Conservation (phyloP, 1,140 invertebrate genomes). For the Drosophila yakuba region DNA sequence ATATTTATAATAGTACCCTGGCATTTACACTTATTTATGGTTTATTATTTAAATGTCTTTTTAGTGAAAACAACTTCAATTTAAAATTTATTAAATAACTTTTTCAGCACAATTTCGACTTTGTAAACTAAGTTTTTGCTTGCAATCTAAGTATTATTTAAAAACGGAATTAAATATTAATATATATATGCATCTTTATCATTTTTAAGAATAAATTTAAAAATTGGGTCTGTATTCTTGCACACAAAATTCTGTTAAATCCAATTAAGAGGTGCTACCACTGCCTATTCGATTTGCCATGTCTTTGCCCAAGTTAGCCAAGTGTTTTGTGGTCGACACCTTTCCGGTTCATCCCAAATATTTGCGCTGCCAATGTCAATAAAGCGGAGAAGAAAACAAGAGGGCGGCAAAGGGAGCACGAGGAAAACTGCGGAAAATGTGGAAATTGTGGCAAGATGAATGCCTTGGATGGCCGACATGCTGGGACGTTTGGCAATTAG, state of each 20-base stretch:
- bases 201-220: no score
- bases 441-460: slow-evolving; percentile 31
- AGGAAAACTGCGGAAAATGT: slow-evolving; percentile 22
- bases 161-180: no score
- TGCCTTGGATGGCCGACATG: slow-evolving; percentile 4
- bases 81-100: no score
- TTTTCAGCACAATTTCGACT: no score
- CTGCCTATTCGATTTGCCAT: not conserved
- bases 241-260: not conserved
- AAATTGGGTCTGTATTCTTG: no score
- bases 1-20: no score
- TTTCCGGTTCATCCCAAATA: slow-evolving; percentile 64
- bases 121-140: no score
- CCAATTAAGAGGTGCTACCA: not conserved
- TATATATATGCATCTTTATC: no score
- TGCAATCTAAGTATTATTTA: no score
- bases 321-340: slow-evolving; percentile 54
- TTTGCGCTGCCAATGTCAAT: slow-evolving; percentile 68
- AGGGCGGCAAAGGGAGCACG: not conserved
- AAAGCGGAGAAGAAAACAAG: slow-evolving; percentile 42
- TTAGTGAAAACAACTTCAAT: no score
- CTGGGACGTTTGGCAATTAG: slow-evolving; percentile 20
- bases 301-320: not conserved
- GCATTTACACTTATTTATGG: no score
- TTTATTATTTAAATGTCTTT: no score